Conservation (phyloP, 1,140 invertebrate species). For the Hirudo medicinalis region DNA sequence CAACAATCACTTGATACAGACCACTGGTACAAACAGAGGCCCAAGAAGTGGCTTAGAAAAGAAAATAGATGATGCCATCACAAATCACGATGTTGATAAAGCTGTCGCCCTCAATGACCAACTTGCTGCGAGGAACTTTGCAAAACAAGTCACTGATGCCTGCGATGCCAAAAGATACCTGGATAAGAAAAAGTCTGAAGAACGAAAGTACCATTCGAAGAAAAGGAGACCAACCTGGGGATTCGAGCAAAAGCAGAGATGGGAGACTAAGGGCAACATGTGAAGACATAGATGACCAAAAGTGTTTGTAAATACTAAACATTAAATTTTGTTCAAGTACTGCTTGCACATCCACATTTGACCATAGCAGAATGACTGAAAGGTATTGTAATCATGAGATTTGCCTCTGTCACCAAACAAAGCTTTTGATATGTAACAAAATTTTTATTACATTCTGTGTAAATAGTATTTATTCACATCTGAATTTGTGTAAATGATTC, state of each 20-base stretch:
- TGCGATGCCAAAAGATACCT: constrained; percentile 12
- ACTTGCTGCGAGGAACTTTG: constrained; percentile 1
- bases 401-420: too few relatives aligned
- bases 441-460: too few relatives aligned
- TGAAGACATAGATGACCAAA: background rate
- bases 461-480: too few relatives aligned
- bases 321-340: too few relatives aligned
- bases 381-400: too few relatives aligned
- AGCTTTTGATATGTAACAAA: too few relatives aligned
- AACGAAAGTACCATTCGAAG: background rate
- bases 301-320: too few relatives aligned
- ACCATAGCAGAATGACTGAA: too few relatives aligned
- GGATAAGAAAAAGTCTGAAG: constrained; percentile 13
- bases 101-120: constrained; percentile 12
- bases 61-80: background rate
- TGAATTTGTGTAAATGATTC: too few relatives aligned
- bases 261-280: constrained; percentile 19
- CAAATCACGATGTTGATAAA: background rate
- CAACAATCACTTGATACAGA: background rate
- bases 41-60: constrained; percentile 11
- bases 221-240: constrained; percentile 8
- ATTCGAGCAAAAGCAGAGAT: constrained; percentile 17
- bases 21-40: constrained; percentile 6
- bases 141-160: background rate
- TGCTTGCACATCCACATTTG: too few relatives aligned